Conservation (phyloP, 2,113 vertebrate species). For the Cairina moschata region DNA sequence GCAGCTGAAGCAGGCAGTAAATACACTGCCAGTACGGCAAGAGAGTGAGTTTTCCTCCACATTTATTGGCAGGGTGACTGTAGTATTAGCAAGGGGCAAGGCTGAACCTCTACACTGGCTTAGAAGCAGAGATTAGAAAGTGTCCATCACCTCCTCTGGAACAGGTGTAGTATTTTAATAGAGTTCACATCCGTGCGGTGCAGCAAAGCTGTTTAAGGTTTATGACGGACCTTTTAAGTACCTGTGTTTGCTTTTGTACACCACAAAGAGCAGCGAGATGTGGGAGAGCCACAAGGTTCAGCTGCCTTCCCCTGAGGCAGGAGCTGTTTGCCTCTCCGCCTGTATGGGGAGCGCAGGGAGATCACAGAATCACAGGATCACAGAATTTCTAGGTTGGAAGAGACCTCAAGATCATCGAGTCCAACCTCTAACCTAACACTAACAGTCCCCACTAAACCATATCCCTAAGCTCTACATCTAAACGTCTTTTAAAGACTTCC, state of each 20-base stretch:
- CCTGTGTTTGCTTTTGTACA: rapidly evolving
- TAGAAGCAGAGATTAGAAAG: not conserved
- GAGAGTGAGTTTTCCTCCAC: not conserved
- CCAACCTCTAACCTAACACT: too few species aligned
- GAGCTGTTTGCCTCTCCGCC: not conserved
- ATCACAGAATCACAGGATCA: too few species aligned
- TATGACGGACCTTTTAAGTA: not conserved
- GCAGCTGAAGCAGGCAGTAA: not conserved
- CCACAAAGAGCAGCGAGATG: rapidly evolving
- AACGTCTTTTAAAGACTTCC: too few species aligned
- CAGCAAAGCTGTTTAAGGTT: not conserved
- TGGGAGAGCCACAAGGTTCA: not conserved
- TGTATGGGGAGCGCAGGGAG: rapidly evolving
- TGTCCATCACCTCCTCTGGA: not conserved
- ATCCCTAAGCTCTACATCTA: too few species aligned
- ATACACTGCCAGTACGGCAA: not conserved
- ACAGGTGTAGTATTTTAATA: not conserved
- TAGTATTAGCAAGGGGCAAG: not conserved
- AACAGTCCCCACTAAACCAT: too few species aligned
- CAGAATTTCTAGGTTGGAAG: too few species aligned
- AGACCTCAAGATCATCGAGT: too few species aligned
- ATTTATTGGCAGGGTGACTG: not conserved
- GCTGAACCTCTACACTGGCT: not conserved
- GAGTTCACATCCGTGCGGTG: not conserved
- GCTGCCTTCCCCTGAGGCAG: not conserved